These are phyloP conservation scores for Eclectus roratus DNA, from an alignment of 2,113 vertebrate species.

Conservation along the genomic window DNA sequence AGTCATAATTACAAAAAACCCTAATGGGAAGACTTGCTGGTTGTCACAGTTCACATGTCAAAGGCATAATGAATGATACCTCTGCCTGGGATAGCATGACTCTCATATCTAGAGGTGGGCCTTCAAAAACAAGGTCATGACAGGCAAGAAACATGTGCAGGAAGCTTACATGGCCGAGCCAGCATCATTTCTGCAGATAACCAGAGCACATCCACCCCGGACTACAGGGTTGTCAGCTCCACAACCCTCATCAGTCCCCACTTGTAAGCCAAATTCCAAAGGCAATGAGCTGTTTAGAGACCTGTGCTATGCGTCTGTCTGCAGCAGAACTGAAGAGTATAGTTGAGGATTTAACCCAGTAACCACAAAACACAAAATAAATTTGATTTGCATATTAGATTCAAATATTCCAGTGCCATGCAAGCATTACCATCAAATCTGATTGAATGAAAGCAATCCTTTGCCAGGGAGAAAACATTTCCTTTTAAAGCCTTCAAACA, in stretches of 20 bases:
- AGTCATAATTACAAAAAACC: not conserved
- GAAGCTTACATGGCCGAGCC: not conserved
- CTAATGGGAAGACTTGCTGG: not conserved
- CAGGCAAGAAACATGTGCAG: not conserved
- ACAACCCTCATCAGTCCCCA: not conserved
- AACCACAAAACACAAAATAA: not conserved
- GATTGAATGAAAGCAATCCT: not conserved
- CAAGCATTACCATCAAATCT: not conserved
- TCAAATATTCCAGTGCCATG: not conserved
- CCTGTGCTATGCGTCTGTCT: not conserved
- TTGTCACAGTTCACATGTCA: not conserved
- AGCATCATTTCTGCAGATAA: not conserved
- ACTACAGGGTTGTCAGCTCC: not conserved
- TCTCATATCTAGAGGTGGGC: not conserved
- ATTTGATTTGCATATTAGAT: not conserved
- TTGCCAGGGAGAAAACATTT: not conserved
- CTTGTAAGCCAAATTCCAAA: not conserved
- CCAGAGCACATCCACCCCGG: not conserved
- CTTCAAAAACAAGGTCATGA: not conserved
- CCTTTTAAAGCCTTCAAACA: not conserved
- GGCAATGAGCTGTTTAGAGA: not conserved
- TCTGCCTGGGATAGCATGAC: rapidly evolving
- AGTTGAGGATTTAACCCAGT: not conserved
- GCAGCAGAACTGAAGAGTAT: not conserved
- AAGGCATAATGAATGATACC: not conserved